A percentile compares a stretch with the other conserved stretches of the same genome.
Evolutionary conservation across 2,113 vertebrate species (phyloP).

Genomic region (Syrrhaptes paradoxus): DNA sequence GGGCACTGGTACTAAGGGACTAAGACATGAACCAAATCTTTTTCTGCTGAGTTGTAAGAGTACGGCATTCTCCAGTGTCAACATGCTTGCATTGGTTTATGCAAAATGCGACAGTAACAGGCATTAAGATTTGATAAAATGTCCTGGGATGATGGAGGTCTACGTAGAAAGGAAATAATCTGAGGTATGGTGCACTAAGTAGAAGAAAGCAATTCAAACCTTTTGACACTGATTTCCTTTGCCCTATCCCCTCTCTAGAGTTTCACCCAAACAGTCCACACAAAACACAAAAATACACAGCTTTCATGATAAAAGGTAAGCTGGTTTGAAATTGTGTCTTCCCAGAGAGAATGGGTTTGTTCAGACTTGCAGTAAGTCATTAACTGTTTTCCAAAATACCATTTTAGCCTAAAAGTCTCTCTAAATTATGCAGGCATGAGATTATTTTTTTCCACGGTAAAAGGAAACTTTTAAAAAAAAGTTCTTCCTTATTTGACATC

Average conservation of each 20-base stretch:
- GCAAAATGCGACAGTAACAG: neutral
- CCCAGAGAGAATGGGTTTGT: neutral
- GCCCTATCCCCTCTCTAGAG: neutral
- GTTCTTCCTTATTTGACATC: neutral
- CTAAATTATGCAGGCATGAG: neutral
- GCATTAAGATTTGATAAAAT: neutral
- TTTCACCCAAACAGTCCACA: neutral
- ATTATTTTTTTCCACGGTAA: neutral
- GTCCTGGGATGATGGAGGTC: neutral
- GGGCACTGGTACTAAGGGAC: no score
- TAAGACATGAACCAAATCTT: neutral
- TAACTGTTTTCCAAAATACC: neutral
- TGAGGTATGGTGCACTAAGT: neutral
- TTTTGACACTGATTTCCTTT: neutral
- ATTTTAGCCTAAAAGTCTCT: neutral
- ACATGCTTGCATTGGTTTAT: rapidly evolving
- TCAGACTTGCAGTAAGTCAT: neutral
- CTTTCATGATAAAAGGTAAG: neutral
- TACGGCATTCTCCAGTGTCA: neutral
- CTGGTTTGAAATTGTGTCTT: neutral
- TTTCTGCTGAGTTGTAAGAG: neutral
- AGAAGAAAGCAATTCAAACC: neutral
- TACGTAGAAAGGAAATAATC: neutral
- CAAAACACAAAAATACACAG: neutral
- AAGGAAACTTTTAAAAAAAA: neutral